Evolutionary conservation across 2,888 invertebrate genomes (phyloP), one percentile per base, ranked within the genome.

Genomic region (Rotaria sp.): DNA sequence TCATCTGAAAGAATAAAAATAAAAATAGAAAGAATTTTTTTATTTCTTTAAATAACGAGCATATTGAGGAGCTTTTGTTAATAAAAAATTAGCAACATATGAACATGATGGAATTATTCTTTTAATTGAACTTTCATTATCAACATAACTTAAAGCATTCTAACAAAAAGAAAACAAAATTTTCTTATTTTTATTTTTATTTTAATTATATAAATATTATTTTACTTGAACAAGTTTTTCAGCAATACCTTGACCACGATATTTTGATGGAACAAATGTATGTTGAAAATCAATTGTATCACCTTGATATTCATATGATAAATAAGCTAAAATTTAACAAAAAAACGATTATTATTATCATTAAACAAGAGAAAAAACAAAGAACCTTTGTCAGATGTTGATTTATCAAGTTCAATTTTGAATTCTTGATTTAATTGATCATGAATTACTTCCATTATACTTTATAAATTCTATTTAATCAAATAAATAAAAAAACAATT

Each of bases 211-310:
- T 30, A 2, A 59, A n/a, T n/a, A 75, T 38, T 10, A 45, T 26
- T 21, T 80, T 80, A 80, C 80, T 45, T 38, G 45, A 45, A 80
- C 80, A n/a, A 80, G 45, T n/a, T 80, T 45, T n/a, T 80, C 45
- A n/a, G 80, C 80, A 26, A 80, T 11, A 45, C 80, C 80, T 80
- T 80, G 24, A 45, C 80, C 80, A 80, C 80, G 80, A 80, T 80
- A 80, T 13, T 80, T 41, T 45, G 41, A 26, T 80, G 80, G 80
- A 41, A 80, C 80, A 45, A 45, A 80, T 24, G 80, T 80, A 80
- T 45, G 45, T n/a, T 80, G 80, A 45, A 80, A 80, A n/a, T 80
- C 80, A 21, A 80, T 80, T 80, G 80, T 35, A 45, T 80, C 15
- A 24, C 80, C 80, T 13, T 26, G 10, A 1, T 45, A 10, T n/a